Conservation (phyloP, 2,797 vertebrate species). For the Clarias pachynema region DNA sequence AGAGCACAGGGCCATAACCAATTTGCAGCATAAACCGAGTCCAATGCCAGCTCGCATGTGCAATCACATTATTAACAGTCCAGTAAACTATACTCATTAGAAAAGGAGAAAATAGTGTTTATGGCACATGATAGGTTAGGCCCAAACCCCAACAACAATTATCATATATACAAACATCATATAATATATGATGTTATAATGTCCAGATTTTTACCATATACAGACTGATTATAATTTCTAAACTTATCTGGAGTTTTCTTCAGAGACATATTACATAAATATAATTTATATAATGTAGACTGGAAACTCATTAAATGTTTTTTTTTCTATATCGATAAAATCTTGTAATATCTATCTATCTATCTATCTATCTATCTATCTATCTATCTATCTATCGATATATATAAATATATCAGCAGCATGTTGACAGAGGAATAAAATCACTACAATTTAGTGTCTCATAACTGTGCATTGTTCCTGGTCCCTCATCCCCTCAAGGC, state of each 20-base stretch:
- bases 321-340: too few relatives aligned
- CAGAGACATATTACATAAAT: not conserved
- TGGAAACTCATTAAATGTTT: not conserved
- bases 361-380: too few relatives aligned
- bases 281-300: too few relatives aligned
- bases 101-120: constrained; percentile 3
- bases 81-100: constrained; percentile 49
- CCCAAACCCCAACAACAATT: not conserved
- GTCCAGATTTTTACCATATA: not conserved
- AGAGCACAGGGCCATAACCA: constrained; percentile 65
- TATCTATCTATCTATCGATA: too few relatives aligned
- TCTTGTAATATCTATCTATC: too few relatives aligned
- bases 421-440: constrained; percentile 38
- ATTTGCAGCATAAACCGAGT: constrained; percentile 65
- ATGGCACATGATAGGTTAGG: not conserved
- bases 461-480: constrained; percentile 70
- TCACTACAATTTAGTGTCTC: constrained; percentile 30
- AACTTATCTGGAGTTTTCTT: not conserved
- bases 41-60: constrained; percentile 64
- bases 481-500: constrained; percentile 66
- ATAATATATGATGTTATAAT: too few relatives aligned
- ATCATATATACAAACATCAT: not conserved
- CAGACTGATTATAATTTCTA: not conserved
- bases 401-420: not conserved
- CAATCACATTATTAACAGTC: constrained; percentile 64